Base-by-base conservation (phyloP, 2,797 vertebrate genomes). In the Enteromius trimaculatus region DNA sequence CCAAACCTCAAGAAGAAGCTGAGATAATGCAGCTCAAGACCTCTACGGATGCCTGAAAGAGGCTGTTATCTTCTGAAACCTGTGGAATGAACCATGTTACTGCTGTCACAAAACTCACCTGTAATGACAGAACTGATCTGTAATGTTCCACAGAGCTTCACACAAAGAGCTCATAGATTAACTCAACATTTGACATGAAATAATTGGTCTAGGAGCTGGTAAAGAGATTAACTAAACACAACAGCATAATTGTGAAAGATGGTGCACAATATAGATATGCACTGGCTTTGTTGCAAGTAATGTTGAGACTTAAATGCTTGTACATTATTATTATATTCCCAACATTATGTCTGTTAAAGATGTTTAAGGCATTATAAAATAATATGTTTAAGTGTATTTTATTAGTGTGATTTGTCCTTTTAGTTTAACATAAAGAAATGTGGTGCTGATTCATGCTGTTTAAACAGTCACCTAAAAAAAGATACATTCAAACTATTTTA, bases 21-120 rank as follows among this genome's bases (percentile, higher is more conserved):
- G 97, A 99, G 92, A 92, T 99, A 90, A 91, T 97, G 86, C 93
- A 95, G 64, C 94, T 99, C 51, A 93, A 94, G 76, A 68, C 87
- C 2, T 83, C 91, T 0, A 86, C 95, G 31, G 93, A 95, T 1
- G 95, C 92, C 4, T 98, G 92, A 95, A 70, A 37, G 8, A 6
- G 74, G n/a, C 65, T 9, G 49, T 51, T 26, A 11, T 68, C 17
- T 77, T 13, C 62, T 23, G 55, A 37, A 42, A 21, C 3, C 26
- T 49, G 66, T 79, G 62, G 42, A 83, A 42, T 81, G 58, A 65
- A 75, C 29, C 2, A 58, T 79, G 44, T 79, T 69, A 85, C 53
- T 81, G 55, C 34, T 47, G 72, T 80, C 21, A 70, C 39, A 31
- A 64, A 74, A 66, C 53, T 72, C 17, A 37, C 21, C 70, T 71